phyloP scores from a whole-genome alignment of 2,113 vertebrate genomes.

The Brachionichthys hirsutus region DNA sequence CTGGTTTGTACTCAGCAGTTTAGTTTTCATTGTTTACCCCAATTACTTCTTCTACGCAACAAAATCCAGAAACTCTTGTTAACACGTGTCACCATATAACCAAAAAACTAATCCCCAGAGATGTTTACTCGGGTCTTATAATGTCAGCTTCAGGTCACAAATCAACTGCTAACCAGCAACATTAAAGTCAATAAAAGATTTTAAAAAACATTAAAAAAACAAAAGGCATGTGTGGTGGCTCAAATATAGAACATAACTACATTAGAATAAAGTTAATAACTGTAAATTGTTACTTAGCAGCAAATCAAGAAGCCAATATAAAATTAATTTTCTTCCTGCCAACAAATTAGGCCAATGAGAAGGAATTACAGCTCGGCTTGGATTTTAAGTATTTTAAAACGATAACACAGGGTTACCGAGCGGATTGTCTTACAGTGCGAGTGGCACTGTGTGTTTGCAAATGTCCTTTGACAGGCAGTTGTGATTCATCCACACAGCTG shows the following conservation, averaged over 20 bases:
- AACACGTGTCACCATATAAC: neutral
- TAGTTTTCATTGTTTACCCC: neutral
- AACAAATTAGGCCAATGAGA: neutral
- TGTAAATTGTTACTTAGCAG: neutral
- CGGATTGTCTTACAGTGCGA: constrained; percentile 52
- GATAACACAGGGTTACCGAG: constrained; percentile 26
- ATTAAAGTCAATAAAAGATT: neutral
- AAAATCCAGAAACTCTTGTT: constrained; percentile 3
- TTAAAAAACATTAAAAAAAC: constrained; percentile 4
- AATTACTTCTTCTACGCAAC: neutral
- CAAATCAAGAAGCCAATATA: constrained; percentile 14
- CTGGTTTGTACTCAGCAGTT: neutral
- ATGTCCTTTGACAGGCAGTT: constrained; percentile 7
- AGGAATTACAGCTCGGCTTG: too few species aligned
- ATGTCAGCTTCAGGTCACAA: neutral
- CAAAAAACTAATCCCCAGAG: neutral
- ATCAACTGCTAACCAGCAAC: neutral
- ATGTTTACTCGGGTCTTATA: neutral
- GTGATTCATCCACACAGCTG: constrained; percentile 16
- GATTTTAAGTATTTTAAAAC: constrained; percentile 1
- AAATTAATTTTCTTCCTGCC: neutral
- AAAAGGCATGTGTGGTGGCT: neutral
- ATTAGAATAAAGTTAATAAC: constrained; percentile 8
- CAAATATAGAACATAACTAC: neutral
- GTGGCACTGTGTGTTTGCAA: constrained; percentile 20